A percentile compares a stretch with the other conserved stretches of the same genome.
Conservation (phyloP, 2,888 invertebrate species). For the Lomographa bimaculata region DNA sequence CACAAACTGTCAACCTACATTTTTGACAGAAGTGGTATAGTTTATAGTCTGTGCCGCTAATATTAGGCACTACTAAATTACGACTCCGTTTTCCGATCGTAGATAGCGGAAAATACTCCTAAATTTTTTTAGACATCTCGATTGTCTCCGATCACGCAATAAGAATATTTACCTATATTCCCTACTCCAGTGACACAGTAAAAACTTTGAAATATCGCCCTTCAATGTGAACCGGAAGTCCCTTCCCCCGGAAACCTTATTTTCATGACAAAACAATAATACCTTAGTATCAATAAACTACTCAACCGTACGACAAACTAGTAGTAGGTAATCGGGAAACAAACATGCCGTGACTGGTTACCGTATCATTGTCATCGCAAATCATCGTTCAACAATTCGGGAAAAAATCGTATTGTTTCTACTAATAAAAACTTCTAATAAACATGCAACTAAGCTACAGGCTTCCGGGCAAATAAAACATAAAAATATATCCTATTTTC, state of each 20-base stretch:
- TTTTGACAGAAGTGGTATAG: too few species aligned
- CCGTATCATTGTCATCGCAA: slow-evolving; percentile 66
- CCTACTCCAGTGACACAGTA: slow-evolving; percentile 32
- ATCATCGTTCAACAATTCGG: slow-evolving; percentile 58
- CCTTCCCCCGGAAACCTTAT: slow-evolving; percentile 10
- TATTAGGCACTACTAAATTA: not conserved
- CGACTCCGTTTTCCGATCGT: not conserved
- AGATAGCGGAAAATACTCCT: slow-evolving; percentile 12
- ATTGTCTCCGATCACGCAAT: slow-evolving; percentile 14
- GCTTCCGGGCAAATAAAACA: slow-evolving; percentile 84
- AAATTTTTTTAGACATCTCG: slow-evolving; percentile 6
- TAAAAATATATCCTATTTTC: slow-evolving; percentile 84
- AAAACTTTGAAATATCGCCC: slow-evolving; percentile 26
- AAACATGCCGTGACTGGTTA: slow-evolving; percentile 66
- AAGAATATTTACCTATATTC: slow-evolving; percentile 23
- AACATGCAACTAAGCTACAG: slow-evolving; percentile 83
- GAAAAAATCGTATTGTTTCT: slow-evolving; percentile 71
- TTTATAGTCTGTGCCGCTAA: too few species aligned
- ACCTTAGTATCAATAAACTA: slow-evolving; percentile 35
- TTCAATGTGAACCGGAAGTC: slow-evolving; percentile 24
- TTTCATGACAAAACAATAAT: slow-evolving; percentile 35
- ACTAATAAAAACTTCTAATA: slow-evolving; percentile 83
- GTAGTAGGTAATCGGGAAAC: slow-evolving; percentile 42
- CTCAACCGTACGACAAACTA: slow-evolving; percentile 34
- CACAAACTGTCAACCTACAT: too few species aligned